These are phyloP conservation scores for Premnoplex brunnescens DNA, from an alignment of 2,797 vertebrate genomes.

Conservation along the genomic window DNA sequence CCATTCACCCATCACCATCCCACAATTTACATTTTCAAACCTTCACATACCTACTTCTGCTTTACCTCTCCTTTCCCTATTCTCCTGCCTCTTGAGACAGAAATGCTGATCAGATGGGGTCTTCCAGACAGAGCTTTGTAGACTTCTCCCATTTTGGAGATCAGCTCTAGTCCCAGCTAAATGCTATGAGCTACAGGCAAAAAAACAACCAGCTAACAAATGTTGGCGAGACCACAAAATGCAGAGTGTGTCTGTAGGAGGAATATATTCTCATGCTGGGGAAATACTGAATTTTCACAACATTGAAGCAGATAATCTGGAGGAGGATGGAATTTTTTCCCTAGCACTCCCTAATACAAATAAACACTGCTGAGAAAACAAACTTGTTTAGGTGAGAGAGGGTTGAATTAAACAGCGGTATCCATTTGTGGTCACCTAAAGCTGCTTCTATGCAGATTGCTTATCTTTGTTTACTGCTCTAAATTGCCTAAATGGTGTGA, in stretches of 20 bases:
- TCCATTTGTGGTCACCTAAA: constrained; percentile 63
- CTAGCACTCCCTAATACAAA: constrained; percentile 58
- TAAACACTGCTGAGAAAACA: constrained; percentile 60
- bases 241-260: constrained; percentile 44
- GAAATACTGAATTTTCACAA: constrained; percentile 65
- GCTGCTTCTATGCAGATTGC: constrained; percentile 56
- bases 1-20: not conserved
- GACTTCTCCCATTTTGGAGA: not conserved
- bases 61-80: not conserved
- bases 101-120: not conserved
- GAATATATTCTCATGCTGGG: constrained; percentile 57
- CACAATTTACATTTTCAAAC: not conserved
- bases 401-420: constrained; percentile 52
- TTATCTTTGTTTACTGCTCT: constrained; percentile 66
- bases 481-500: constrained; percentile 60
- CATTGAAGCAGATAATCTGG: constrained; percentile 47
- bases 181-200: not conserved
- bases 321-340: constrained; percentile 45
- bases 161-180: not conserved
- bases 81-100: not conserved
- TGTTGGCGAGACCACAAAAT: constrained; percentile 28
- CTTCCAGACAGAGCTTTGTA: not conserved
- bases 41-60: not conserved
- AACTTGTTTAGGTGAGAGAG: constrained; percentile 62
- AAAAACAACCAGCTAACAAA: not conserved